Conservation (phyloP, 2,888 invertebrate genomes). For the Drosophila prostipennis region DNA sequence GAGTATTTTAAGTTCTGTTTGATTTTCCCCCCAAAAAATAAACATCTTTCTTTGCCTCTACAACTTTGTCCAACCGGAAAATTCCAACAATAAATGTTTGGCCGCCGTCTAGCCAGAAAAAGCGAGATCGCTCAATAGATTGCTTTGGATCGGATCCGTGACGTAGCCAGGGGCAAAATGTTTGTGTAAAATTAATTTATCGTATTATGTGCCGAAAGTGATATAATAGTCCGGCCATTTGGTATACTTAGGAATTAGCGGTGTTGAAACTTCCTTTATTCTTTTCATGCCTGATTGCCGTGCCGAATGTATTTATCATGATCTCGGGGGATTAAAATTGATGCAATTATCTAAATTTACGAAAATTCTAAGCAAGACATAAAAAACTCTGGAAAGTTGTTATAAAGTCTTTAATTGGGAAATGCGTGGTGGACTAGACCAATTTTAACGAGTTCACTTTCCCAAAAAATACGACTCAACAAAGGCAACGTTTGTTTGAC, state of each 20-base stretch:
- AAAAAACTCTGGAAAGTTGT: background rate
- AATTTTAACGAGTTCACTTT: conserved; percentile 13
- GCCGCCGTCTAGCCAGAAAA: conserved; percentile 20
- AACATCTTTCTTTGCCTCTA: background rate
- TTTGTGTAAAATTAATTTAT: conserved; percentile 69
- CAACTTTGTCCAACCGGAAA: conserved; percentile 9
- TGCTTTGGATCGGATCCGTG: conserved; percentile 42
- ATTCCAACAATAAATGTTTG: conserved; percentile 28
- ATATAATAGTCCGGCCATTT: conserved; percentile 46
- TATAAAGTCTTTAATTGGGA: background rate
- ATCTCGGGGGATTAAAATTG: conserved; percentile 52
- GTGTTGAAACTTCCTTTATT: conserved; percentile 60
- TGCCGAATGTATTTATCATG: conserved; percentile 58
- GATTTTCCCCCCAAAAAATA: background rate
- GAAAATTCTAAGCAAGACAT: background rate
- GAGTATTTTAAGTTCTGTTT: conserved; percentile 4
- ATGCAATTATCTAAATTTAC: conserved; percentile 54
- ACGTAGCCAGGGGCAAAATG: conserved; percentile 41
- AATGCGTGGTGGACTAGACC: conserved; percentile 9
- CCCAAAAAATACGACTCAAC: conserved; percentile 2
- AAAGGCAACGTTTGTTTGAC: conserved; percentile 15
- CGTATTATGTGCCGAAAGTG: conserved; percentile 72
- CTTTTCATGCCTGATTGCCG: conserved; percentile 21
- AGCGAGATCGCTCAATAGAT: conserved; percentile 11
- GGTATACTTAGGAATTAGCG: conserved; percentile 25